A percentile compares a stretch with the other conserved stretches of the same genome.
Evolutionary conservation across 1,140 invertebrate species (phyloP).

Genomic region (Oreohelix idahoensis): DNA sequence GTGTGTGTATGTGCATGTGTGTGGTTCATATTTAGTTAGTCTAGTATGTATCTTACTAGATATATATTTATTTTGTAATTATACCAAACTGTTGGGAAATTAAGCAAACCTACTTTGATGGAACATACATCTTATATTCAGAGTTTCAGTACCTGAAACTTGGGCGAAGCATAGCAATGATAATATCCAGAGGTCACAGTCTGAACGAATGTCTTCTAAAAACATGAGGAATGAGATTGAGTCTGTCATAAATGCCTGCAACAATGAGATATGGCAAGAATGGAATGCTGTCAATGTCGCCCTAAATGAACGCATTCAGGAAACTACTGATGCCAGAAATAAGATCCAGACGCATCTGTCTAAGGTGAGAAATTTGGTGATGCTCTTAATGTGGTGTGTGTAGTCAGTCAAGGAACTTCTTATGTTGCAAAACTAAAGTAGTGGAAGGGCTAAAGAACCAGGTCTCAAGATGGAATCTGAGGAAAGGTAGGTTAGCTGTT

Average conservation of each 20-base stretch:
- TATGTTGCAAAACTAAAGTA: no score
- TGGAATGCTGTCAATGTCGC: slow-evolving; percentile 81
- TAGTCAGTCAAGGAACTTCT: no score
- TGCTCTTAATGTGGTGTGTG: no score
- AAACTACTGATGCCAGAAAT: slow-evolving; percentile 75
- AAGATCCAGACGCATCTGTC: slow-evolving; percentile 88
- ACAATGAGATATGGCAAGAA: slow-evolving; percentile 90
- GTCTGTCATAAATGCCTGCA: slow-evolving; percentile 84
- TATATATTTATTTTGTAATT: no score
- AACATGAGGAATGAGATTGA: slow-evolving; percentile 86
- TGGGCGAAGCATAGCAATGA: slow-evolving; percentile 91
- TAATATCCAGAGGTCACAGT: slow-evolving; percentile 88
- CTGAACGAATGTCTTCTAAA: slow-evolving; percentile 85
- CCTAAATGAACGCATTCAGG: slow-evolving; percentile 70
- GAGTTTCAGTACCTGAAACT: slow-evolving; percentile 84
- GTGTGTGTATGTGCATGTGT: no score
- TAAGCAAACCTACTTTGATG: no score
- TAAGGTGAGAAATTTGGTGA: slow-evolving; percentile 76
- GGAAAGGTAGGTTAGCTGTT: no score
- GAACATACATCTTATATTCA: slow-evolving; percentile 60
- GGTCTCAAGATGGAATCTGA: no score
- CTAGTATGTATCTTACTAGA: no score
- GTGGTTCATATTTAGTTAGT: no score
- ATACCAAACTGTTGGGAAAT: no score
- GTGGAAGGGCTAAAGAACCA: no score